These are phyloP conservation scores for Zaprionus bogoriensis DNA, from an alignment of 2,888 invertebrate genomes.

Conservation along the genomic window DNA sequence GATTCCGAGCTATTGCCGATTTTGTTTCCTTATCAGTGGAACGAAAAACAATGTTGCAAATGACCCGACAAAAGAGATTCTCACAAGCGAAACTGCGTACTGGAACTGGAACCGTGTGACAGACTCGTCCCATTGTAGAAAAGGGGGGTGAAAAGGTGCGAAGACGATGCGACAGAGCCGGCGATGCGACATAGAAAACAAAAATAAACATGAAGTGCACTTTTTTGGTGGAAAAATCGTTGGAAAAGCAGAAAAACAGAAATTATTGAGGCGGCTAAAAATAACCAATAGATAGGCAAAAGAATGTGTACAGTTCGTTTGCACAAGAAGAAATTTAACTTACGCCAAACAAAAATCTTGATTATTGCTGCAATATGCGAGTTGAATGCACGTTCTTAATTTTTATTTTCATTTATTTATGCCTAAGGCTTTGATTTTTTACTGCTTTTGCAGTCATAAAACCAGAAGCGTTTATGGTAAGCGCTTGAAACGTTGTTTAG, in stretches of 20 bases:
- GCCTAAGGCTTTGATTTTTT: not conserved
- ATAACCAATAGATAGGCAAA: conserved; percentile 23
- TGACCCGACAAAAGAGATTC: conserved; percentile 28
- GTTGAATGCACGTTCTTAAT: conserved; percentile 1
- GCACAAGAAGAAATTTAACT: no score
- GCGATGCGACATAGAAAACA: conserved; percentile 4
- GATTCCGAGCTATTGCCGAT: not conserved
- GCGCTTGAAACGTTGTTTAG: not conserved
- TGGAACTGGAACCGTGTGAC: conserved; percentile 7
- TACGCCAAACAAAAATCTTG: conserved; percentile 5
- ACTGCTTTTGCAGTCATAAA: not conserved
- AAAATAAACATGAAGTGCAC: conserved; percentile 42
- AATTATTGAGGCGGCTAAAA: conserved; percentile 41
- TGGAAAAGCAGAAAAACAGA: conserved; percentile 20
- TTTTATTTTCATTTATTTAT: conserved; percentile 19
- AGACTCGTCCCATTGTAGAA: not conserved
- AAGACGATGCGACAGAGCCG: conserved; percentile 11
- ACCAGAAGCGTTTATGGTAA: not conserved
- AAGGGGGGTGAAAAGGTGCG: not conserved
- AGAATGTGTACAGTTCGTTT: not conserved
- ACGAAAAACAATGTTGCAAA: conserved; percentile 20
- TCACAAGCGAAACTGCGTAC: conserved; percentile 44
- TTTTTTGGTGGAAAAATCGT: conserved; percentile 32
- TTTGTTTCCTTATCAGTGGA: conserved; percentile 25
- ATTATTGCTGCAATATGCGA: conserved; percentile 1